Base-by-base conservation (phyloP, 2,797 vertebrate genomes). In the Xenops minutus region DNA sequence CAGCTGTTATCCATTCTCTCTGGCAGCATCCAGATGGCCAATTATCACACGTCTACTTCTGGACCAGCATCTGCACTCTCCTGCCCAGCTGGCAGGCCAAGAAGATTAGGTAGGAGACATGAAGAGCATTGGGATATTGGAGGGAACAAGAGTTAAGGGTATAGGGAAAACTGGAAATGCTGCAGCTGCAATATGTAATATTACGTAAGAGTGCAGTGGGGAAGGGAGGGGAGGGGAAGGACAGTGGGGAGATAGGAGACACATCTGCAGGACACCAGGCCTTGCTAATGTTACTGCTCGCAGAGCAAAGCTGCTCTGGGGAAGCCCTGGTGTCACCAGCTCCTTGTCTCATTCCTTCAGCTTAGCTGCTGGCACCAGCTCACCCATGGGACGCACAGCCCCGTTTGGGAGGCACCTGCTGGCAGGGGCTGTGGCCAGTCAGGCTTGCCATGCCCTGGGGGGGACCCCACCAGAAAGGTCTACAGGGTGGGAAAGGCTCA, bases 1-100 rank as follows among this genome's bases (percentile, higher is more conserved):
- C 95, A 96, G 96, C 94, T 96, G 96, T 94, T 96, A 84, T 73
- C 95, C 94, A 88, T 95, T 93, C 92, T 93, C 88, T 94, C 88
- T 85, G 90, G 94, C 90, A 76, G 85, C 1, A 6, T 95, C 93
- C 95, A 94, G 93, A 95, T 95, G 94, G 96, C 92, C 90, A 95
- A 89, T 96, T 97, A 97, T 96, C 93, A 95, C 96, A 95, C 90
- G 1, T 97, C 93, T 82, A 76, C 95, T 96, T 95, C 96, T 97
- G 96, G 96, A 97, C n/a, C 83, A 92, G 85, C 93, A 95, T 96
- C 92, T 87, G 88, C 0, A 0, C 80, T 95, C 85, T 88, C 41
- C 88, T 94, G 88, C 92, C 92, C 94, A 95, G 83, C 90, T 95
- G 80, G 95, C 92, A 96, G 85, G 83, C 93, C 69, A n/a, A 67